phyloP scores from a whole-genome alignment of 2,113 vertebrate genomes.

The Hylia prasina region DNA sequence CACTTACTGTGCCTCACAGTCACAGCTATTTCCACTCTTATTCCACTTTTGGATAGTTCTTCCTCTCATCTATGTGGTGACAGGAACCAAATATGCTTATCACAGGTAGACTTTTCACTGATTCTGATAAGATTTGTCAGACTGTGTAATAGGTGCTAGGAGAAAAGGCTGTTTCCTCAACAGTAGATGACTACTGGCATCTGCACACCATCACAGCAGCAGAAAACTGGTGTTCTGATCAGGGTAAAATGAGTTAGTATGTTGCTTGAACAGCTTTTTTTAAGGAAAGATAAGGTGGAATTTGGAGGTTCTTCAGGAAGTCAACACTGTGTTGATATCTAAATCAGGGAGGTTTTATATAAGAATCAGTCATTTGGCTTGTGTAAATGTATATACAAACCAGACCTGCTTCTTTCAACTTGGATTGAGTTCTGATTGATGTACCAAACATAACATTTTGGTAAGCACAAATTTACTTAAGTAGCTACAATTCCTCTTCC shows the following conservation, averaged over 20 bases:
- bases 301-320: not conserved
- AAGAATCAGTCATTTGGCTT: not conserved
- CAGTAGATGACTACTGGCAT: not conserved
- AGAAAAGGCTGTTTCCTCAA: not conserved
- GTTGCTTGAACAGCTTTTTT: not conserved
- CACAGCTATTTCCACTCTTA: not conserved
- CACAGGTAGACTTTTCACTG: not conserved
- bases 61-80: not conserved
- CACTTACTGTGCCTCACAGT: not conserved
- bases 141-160: not conserved
- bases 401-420: not conserved
- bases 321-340: not conserved
- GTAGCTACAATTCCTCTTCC: not conserved
- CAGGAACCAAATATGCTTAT: not conserved
- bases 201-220: not conserved
- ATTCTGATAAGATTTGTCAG: slow-evolving; percentile 1
- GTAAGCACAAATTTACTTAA: not conserved
- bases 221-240: not conserved
- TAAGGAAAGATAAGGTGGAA: not conserved
- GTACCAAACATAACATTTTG: not conserved
- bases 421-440: not conserved
- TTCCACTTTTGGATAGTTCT: not conserved
- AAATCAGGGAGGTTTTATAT: not conserved
- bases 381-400: not conserved
- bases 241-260: not conserved